Conservation (phyloP, 2,888 invertebrate species). For the Euclidia mi region DNA sequence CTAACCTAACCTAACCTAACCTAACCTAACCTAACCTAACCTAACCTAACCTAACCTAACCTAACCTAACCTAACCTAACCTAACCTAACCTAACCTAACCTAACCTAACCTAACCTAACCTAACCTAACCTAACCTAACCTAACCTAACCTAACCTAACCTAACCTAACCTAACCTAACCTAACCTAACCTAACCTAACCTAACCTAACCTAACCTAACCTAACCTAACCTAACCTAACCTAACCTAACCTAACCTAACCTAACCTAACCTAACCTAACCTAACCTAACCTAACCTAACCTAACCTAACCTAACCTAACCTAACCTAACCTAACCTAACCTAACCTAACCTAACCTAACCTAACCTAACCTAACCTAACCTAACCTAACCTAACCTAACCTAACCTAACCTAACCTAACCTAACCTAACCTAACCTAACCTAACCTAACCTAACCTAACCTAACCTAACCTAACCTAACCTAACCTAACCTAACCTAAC, state of each 20-base stretch:
- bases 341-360: slow-evolving; percentile 9
- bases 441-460: slow-evolving; percentile 1
- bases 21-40: slow-evolving; percentile 25
- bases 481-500: slow-evolving; percentile 1
- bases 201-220: slow-evolving; percentile 1
- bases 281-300: slow-evolving; percentile 9
- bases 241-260: slow-evolving; percentile 5
- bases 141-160: slow-evolving; percentile 33
- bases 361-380: slow-evolving; percentile 9
- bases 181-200: slow-evolving; percentile 2
- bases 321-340: slow-evolving; percentile 9
- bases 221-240: slow-evolving; percentile 1
- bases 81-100: slow-evolving; percentile 28
- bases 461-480: slow-evolving; percentile 1
- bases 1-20: slow-evolving; percentile 26
- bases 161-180: slow-evolving; percentile 17
- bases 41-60: slow-evolving; percentile 28
- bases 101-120: slow-evolving; percentile 26
- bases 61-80: slow-evolving; percentile 29
- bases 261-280: slow-evolving; percentile 8
- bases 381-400: slow-evolving; percentile 9
- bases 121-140: slow-evolving; percentile 32
- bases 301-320: slow-evolving; percentile 9
- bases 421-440: slow-evolving; percentile 1
- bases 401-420: slow-evolving; percentile 8